Evolutionary conservation across 2,797 vertebrate genomes (phyloP), one percentile per base, ranked within the genome.

Genomic region (Hapalemur alaotrensis): DNA sequence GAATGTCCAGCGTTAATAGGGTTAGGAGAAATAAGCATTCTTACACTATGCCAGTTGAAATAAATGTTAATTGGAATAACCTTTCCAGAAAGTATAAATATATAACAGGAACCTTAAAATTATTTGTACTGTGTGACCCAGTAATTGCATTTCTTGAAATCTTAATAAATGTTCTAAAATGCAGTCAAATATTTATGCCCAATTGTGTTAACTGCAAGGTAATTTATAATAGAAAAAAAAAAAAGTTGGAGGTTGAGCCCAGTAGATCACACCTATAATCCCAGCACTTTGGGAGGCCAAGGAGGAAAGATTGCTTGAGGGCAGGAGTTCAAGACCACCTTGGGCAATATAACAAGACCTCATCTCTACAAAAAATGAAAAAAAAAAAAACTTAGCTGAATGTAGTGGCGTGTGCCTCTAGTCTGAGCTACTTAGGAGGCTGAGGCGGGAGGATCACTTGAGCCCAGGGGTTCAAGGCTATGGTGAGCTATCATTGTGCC

Each of bases 21-120:
- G 52, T 73, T 75, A 93, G 32, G 7, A 93, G 23, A 95, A 97
- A 95, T 70, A 8, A 93, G 5, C 43, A 82, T 93, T 96, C 72
- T 95, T 91, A 94, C 0, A 63, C 67, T 93, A 92, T 72, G 41
- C 5, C 76, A 50, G 48, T 9, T 95, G 20, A 54, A 93, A 92
- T 97, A 95, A 93, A 84, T 32, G 41, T 93, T 95, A 96, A 95
- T n/a, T 93, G 14, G 30, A 93, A 80, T 72, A 95, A 93, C n/a
- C 12, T 61, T 94, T 89, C 43, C 70, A 92, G n/a, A 94, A 96
- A 87, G 48, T 38, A 81, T 69, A 92, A 97, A 92, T 69, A 81
- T 65, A 7, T 86, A 95, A 95, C 10, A 90, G 35, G 72, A 83
- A n/a, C 81, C 72, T 95, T 65, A 78, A 93, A 93, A 70, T 57